Evolutionary conservation across 2,888 invertebrate genomes (phyloP), one percentile per base, ranked within the genome.

Genomic region (Sarcophaga rosellei): DNA sequence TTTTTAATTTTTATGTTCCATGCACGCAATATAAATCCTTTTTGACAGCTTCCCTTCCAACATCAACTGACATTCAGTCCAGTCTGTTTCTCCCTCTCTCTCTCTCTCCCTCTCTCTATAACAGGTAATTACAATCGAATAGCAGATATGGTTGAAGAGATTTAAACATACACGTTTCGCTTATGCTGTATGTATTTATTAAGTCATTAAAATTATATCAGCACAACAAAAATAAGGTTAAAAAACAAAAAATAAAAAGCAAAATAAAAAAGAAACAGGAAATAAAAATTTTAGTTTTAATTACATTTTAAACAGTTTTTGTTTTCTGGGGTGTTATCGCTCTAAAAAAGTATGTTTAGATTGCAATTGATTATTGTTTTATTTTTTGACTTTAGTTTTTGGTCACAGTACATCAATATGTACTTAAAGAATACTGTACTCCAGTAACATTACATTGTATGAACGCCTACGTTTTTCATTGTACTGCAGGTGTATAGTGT

Each of bases 151-250:
- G 53, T 53, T 53, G 12, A 53, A 53, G 17, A 53, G 53, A 53
- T 53, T 15, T 53, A 10, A 68, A 61, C 63, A 69, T 73, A 25
- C 45, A 74, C 70, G 73, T 75, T 82, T 79, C 45, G 35, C 35
- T 35, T 35, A 23, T 23, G 35, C 35, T 10, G 35, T 62, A 61
- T 76, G 76, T 81, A 47, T 87, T 79, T 82, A 87, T 88, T 76
- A 88, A 89, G 88, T 85, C 86, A 88, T 89, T 88, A 89, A 87
- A 88, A 84, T 84, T 86, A 47, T 87, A 87, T 86, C 87, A 88
- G 81, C 73, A 12, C 1, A 8, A 8, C 47, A 73, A 47, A 68
- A 72, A 3, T 11, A 69, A 77, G 35, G 35, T 35, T 35, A 35
- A 35, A 23, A 12, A 23, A 0, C 17, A 12, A 25, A 66, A 47